Conservation (phyloP, 2,797 vertebrate genomes). For the Rhyacichthys aspro region DNA sequence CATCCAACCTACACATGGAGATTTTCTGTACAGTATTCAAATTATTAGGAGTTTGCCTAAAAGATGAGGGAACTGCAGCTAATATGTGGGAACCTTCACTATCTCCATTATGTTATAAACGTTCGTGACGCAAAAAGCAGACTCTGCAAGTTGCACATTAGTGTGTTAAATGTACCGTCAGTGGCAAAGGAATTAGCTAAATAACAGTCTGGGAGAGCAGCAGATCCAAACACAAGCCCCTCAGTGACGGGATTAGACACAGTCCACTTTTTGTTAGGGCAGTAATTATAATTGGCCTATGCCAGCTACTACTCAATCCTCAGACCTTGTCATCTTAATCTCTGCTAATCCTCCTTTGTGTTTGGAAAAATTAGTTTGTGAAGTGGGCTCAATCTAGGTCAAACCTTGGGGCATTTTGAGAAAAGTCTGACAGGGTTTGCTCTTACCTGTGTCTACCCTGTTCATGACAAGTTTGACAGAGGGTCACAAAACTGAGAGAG, state of each 20-base stretch:
- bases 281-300: conserved; percentile 80
- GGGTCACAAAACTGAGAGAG: conserved; percentile 34
- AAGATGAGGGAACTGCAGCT: not conserved
- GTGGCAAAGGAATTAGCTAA: conserved; percentile 32
- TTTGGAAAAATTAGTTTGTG: conserved; percentile 77
- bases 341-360: conserved; percentile 78
- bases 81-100: not conserved
- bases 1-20: too few species aligned
- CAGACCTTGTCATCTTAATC: conserved; percentile 80
- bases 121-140: not conserved
- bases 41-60: too few species aligned
- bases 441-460: conserved; percentile 22
- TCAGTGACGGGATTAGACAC: conserved; percentile 50
- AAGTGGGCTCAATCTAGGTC: conserved; percentile 79
- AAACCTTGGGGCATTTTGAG: conserved; percentile 65
- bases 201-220: conserved; percentile 33
- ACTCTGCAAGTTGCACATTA: not conserved
- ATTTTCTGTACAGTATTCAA: too few species aligned
- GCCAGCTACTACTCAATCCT: conserved; percentile 68
- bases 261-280: conserved; percentile 59
- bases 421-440: conserved; percentile 37
- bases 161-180: conserved; percentile 16
- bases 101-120: not conserved
- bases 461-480: conserved; percentile 53
- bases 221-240: conserved; percentile 47